Evolutionary conservation across 2,888 invertebrate species (phyloP).

Genomic region (Apamea anceps): DNA sequence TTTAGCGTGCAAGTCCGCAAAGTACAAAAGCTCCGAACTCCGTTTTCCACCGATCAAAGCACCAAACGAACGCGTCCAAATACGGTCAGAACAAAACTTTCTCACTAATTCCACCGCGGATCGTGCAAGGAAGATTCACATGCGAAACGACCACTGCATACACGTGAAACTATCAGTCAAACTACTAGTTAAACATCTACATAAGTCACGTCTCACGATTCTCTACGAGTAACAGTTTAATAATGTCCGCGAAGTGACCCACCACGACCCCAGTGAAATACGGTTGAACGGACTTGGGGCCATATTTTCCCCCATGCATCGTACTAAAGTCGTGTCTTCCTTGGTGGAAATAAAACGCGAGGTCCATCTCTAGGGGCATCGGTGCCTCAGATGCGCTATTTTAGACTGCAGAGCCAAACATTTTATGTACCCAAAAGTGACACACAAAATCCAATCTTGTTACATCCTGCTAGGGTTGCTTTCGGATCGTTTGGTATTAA

Average conservation of each 20-base stretch:
- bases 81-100: conserved; percentile 78
- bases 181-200: conserved; percentile 89
- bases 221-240: conserved; percentile 88
- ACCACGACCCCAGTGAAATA: conserved; percentile 87
- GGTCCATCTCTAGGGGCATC: conserved; percentile 90
- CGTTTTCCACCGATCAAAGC: conserved; percentile 24
- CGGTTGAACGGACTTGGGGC: conserved; percentile 88
- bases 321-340: conserved; percentile 89
- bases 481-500: conserved; percentile 43
- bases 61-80: conserved; percentile 66
- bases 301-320: conserved; percentile 89
- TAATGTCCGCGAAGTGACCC: conserved; percentile 89
- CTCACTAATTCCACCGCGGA: conserved; percentile 84
- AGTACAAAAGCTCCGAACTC: conserved; percentile 23
- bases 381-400: conserved; percentile 89
- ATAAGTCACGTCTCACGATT: conserved; percentile 90
- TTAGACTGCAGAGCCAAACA: conserved; percentile 70
- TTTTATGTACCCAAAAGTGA: conserved; percentile 53
- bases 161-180: conserved; percentile 89
- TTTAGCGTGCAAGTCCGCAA: not conserved
- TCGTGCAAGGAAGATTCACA: conserved; percentile 87
- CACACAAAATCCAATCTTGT: conserved; percentile 54
- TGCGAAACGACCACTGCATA: conserved; percentile 86
- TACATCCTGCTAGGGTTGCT: conserved; percentile 1
- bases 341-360: conserved; percentile 89